Base-by-base conservation (phyloP, 2,888 invertebrate species). In the Parochlus steinenii region DNA sequence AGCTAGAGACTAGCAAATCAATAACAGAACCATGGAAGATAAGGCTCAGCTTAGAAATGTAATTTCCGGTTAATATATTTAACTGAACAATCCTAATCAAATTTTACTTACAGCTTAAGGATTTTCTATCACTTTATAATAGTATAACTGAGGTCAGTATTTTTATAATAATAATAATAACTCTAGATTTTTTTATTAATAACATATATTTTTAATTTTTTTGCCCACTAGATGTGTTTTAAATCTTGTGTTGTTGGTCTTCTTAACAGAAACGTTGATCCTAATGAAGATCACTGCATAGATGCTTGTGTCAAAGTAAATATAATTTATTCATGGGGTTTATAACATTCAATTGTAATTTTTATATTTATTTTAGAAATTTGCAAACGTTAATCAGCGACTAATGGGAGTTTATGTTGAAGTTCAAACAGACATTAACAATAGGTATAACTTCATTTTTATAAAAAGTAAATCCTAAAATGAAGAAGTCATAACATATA, bases 41-140 rank as follows among this genome's bases (percentile, higher is more conserved):
- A n/a, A n/a, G n/a, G n/a, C n/a, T n/a, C n/a, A 15, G 15, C n/a
- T 6, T 15, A 10, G 23, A n/a, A n/a, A n/a, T n/a, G n/a, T n/a
- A n/a, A n/a, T n/a, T n/a, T n/a, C n/a, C n/a, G n/a, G n/a, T n/a
- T n/a, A n/a, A n/a, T n/a, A n/a, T n/a, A n/a, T n/a, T n/a, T n/a
- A n/a, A n/a, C n/a, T n/a, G n/a, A n/a, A n/a, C n/a, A n/a, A n/a
- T n/a, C n/a, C n/a, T n/a, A n/a, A n/a, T n/a, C n/a, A n/a, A n/a
- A n/a, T n/a, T n/a, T n/a, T n/a, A n/a, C n/a, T n/a, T n/a, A 17
- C 36, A 36, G 18, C 30, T 36, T 16, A 29, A 30, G 14, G 36
- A 36, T 17, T 36, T 36, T 22, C 30, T 36, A 3, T 24, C 22
- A 7, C 30, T 36, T 3, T 36, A 36, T 12, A 36, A 36, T 22